Percentiles rank a stretch among this genome's conserved stretches.
phyloP scores from a whole-genome alignment of 2,888 invertebrate genomes.

The Spisula solida region DNA sequence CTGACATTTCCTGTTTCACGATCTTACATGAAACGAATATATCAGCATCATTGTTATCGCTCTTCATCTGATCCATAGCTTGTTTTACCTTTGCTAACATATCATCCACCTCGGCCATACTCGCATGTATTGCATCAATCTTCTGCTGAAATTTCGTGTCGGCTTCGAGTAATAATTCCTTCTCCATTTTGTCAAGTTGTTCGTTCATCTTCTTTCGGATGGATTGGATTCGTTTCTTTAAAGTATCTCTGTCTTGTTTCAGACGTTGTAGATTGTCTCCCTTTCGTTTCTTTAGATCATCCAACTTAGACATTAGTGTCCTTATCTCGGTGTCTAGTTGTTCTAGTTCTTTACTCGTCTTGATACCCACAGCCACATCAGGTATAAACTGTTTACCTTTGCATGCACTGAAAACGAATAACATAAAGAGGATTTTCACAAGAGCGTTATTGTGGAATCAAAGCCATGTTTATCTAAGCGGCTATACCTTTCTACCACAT shows the following conservation, averaged over 20 bases:
- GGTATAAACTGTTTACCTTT: not conserved
- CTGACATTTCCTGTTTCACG: not conserved
- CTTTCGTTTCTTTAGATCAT: not conserved
- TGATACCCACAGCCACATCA: not conserved
- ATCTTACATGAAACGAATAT: not conserved
- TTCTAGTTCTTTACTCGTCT: not conserved
- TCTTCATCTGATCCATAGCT: not conserved
- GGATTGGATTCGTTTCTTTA: not conserved
- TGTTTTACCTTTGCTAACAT: not conserved
- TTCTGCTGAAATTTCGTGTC: not conserved
- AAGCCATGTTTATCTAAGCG: too few species aligned
- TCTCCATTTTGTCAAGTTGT: conserved; percentile 13
- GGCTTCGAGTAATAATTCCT: not conserved
- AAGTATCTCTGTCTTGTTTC: not conserved
- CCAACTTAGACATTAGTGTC: not conserved
- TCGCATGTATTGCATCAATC: not conserved
- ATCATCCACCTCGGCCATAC: not conserved
- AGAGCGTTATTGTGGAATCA: too few species aligned
- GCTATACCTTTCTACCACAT: too few species aligned
- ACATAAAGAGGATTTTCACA: too few species aligned
- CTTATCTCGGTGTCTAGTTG: not conserved
- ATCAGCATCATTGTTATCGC: not conserved
- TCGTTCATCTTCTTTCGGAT: conserved; percentile 9
- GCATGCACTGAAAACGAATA: conserved; percentile 20
- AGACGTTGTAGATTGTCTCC: not conserved